A percentile compares a stretch with the other conserved stretches of the same genome.
Conservation (phyloP, 2,888 invertebrate species). For the Mimachlamys varia region DNA sequence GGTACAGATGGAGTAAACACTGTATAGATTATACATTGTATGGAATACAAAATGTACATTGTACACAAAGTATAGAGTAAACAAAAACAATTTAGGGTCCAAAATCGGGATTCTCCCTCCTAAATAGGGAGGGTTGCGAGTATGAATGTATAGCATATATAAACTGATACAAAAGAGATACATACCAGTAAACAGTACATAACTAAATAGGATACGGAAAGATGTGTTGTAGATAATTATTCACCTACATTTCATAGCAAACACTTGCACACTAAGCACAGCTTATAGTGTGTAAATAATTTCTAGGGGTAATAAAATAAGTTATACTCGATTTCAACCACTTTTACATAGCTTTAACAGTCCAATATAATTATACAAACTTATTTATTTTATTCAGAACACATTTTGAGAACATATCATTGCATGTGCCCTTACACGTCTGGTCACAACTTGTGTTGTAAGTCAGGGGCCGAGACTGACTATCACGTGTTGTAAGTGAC, state of each 20-base stretch:
- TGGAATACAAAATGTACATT: background rate
- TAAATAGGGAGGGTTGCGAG: too few relatives aligned
- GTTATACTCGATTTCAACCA: background rate
- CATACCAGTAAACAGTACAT: too few relatives aligned
- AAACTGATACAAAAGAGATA: too few relatives aligned
- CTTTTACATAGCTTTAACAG: background rate
- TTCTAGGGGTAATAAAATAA: background rate
- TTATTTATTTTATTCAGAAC: background rate
- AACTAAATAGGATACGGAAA: too few relatives aligned
- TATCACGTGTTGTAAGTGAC: too few relatives aligned
- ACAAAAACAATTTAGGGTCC: background rate
- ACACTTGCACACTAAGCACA: background rate
- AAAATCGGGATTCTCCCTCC: background rate
- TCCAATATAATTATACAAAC: background rate
- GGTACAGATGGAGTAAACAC: background rate
- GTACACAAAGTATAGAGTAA: background rate
- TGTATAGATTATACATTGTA: background rate
- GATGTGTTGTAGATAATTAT: too few relatives aligned
- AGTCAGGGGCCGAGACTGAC: too few relatives aligned
- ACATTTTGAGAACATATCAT: background rate
- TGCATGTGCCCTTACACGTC: background rate
- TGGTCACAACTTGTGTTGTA: too few relatives aligned
- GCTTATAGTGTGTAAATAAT: too few relatives aligned
- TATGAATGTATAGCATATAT: background rate
- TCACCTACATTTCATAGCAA: background rate